Conservation (phyloP, 2,797 vertebrate species). For the Peromyscus melanophrys region DNA sequence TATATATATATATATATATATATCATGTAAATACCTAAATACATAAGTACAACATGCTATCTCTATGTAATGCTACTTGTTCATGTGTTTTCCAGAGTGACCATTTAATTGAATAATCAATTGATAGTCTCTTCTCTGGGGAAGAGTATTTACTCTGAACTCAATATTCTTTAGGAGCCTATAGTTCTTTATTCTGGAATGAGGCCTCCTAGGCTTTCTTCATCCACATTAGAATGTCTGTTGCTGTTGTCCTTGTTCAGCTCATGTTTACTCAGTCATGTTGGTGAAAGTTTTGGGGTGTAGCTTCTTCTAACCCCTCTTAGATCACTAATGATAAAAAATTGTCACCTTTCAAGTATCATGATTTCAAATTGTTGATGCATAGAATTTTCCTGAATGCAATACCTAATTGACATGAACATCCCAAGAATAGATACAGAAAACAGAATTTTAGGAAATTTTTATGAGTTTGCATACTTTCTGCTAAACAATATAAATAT, state of each 20-base stretch:
- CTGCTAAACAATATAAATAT: constrained; percentile 1
- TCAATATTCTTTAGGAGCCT: neutral
- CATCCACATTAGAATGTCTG: too few species aligned
- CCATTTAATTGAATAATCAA: neutral
- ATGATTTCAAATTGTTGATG: neutral
- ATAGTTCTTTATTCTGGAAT: neutral
- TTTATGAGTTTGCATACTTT: neutral
- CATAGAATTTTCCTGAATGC: neutral
- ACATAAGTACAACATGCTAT: neutral
- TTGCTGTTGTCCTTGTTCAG: neutral
- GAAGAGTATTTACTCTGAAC: neutral
- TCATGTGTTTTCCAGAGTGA: neutral
- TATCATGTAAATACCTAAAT: neutral
- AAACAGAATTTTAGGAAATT: neutral
- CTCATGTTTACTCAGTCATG: too few species aligned
- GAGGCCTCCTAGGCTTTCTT: too few species aligned
- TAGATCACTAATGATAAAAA: neutral
- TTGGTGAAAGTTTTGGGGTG: neutral
- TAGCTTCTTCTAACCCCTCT: neutral
- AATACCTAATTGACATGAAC: neutral
- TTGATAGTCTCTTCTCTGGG: neutral
- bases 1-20: too few species aligned
- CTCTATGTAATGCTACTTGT: neutral
- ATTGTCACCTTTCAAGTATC: too few species aligned
- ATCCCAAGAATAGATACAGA: neutral